These are phyloP conservation scores for Orgyia antiqua DNA, from an alignment of 2,888 invertebrate genomes.

Conservation along the genomic window DNA sequence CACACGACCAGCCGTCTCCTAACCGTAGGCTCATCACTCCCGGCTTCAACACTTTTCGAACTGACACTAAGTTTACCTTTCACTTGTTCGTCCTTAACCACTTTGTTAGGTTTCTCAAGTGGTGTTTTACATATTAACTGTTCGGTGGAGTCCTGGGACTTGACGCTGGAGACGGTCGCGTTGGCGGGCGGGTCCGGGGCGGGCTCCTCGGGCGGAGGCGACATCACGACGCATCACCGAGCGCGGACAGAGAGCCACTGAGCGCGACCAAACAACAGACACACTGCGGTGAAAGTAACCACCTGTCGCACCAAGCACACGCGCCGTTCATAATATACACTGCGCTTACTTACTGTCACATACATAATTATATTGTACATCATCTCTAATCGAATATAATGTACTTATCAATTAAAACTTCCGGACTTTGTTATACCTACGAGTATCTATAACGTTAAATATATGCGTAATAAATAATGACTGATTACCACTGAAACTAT, in stretches of 20 bases:
- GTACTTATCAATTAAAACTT: no score
- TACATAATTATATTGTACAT: no score
- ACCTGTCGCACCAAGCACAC: constrained; percentile 25
- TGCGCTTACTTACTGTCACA: not conserved
- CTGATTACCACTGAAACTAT: no score
- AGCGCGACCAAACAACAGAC: constrained; percentile 12
- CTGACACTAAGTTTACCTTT: constrained; percentile 57
- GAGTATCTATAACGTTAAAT: no score
- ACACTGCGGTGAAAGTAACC: constrained; percentile 29
- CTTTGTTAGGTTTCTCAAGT: constrained; percentile 43
- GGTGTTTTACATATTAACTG: constrained; percentile 78
- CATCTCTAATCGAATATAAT: no score
- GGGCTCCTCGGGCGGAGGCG: constrained; percentile 37
- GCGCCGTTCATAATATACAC: constrained; percentile 7
- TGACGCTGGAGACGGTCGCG: constrained; percentile 63
- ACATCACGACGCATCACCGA: constrained; percentile 30
- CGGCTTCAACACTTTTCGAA: constrained; percentile 62
- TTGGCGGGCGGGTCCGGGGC: constrained; percentile 38
- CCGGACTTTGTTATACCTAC: no score
- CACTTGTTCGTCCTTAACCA: constrained; percentile 24
- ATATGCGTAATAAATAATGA: no score
- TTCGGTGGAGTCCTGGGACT: constrained; percentile 76
- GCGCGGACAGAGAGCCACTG: constrained; percentile 28
- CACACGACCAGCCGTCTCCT: constrained; percentile 64
- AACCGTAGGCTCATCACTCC: constrained; percentile 38